Conservation (phyloP, 1,140 invertebrate genomes). For the Sitodiplosis mosellana region DNA sequence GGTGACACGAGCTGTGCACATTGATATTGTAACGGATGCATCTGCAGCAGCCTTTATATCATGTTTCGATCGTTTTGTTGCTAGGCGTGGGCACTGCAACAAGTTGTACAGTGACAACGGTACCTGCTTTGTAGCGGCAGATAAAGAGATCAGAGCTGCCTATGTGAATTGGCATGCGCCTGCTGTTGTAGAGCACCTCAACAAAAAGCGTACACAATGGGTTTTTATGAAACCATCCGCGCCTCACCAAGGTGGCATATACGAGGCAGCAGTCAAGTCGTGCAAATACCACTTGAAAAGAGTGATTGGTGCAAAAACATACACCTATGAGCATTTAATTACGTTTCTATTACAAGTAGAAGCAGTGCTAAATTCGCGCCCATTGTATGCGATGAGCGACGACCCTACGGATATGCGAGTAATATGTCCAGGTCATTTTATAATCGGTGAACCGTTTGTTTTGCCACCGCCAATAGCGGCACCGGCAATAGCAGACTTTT, state of each 20-base stretch:
- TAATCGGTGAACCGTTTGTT: conserved; percentile 7
- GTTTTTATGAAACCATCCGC: conserved; percentile 7
- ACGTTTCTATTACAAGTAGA: conserved; percentile 9
- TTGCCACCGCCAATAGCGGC: too few relatives aligned
- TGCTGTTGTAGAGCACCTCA: too few relatives aligned
- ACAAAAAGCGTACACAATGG: conserved; percentile 5
- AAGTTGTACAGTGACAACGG: background rate
- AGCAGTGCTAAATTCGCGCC: conserved; percentile 13
- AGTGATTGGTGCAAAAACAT: conserved; percentile 7
- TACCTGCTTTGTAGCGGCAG: background rate
- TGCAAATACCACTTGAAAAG: conserved; percentile 5
- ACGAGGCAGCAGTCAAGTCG: conserved; percentile 3
- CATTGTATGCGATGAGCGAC: conserved; percentile 9
- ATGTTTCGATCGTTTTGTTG: background rate
- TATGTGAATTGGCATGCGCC: too few relatives aligned
- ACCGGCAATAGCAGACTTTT: too few relatives aligned
- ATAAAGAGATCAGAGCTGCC: background rate
- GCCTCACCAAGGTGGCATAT: conserved; percentile 9
- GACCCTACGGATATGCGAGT: conserved; percentile 5
- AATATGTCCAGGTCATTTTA: conserved; percentile 9
- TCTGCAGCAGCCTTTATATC: background rate
- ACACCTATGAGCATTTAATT: conserved; percentile 10
- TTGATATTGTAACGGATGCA: background rate
- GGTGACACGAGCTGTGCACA: background rate
- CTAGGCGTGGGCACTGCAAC: background rate